These are phyloP conservation scores for Sorex maritimensis DNA, from an alignment of 2,797 vertebrate species.

Conservation along the genomic window DNA sequence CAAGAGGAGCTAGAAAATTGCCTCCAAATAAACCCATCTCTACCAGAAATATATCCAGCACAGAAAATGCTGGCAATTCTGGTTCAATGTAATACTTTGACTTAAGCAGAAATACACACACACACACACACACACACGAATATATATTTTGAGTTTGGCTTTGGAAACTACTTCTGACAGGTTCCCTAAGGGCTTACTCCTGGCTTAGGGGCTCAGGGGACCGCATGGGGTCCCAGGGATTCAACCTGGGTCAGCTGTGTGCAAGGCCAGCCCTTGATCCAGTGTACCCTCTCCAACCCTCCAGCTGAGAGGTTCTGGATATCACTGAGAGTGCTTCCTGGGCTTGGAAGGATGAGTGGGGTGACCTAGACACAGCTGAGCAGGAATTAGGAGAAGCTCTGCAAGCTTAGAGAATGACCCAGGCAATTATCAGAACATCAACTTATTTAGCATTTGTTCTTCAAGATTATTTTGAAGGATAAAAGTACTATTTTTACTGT, in stretches of 20 bases:
- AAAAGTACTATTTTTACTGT: slow-evolving; percentile 44
- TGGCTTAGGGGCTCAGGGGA: background rate
- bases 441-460: slow-evolving; percentile 13
- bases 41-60: slow-evolving; percentile 24
- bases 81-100: background rate
- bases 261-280: too few species aligned
- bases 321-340: too few species aligned
- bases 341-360: background rate
- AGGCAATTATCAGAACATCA: background rate
- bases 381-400: background rate
- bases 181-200: background rate
- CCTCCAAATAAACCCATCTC: background rate
- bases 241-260: too few species aligned
- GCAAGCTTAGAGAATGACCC: background rate
- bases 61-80: background rate
- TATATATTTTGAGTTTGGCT: too few species aligned
- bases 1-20: background rate
- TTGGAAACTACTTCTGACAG: too few species aligned
- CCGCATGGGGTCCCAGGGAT: too few species aligned
- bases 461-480: slow-evolving; percentile 66
- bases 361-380: background rate
- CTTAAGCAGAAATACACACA: background rate
- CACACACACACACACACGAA: too few species aligned
- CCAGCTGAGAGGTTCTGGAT: too few species aligned
- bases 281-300: too few species aligned